Percentiles rank a stretch among this genome's conserved stretches.
These are phyloP conservation scores for Dasyurus viverrinus DNA, from an alignment of 2,113 vertebrate species.

Conservation along the genomic window DNA sequence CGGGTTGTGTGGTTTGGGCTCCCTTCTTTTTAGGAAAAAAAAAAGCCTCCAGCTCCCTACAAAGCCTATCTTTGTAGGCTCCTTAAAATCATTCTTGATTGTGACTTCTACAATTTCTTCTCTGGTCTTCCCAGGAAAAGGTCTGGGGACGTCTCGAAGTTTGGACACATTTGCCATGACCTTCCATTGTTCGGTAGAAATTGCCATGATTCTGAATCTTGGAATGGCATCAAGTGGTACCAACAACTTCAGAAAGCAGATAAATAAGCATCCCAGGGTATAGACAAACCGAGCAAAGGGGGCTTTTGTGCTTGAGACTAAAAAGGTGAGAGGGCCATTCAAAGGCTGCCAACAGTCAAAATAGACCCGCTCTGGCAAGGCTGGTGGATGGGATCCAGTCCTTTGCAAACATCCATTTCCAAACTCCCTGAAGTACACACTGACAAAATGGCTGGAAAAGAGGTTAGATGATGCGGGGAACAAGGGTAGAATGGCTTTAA, in stretches of 20 bases:
- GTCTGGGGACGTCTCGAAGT: conserved; percentile 69
- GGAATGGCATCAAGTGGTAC: conserved; percentile 26
- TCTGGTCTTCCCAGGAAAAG: not conserved
- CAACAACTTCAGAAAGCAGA: conserved; percentile 67
- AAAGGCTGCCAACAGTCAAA: conserved; percentile 70
- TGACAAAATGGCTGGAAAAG: conserved; percentile 85
- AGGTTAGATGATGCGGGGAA: conserved; percentile 81
- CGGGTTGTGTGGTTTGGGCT: not conserved
- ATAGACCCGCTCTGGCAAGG: conserved; percentile 69
- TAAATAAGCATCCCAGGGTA: conserved; percentile 69
- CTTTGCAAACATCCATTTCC: conserved; percentile 65
- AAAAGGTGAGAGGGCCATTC: conserved; percentile 76
- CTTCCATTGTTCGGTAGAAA: conserved; percentile 75
- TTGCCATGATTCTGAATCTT: conserved; percentile 64
- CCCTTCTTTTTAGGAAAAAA: conserved; percentile 11
- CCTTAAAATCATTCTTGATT: not conserved
- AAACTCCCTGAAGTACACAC: conserved; percentile 80
- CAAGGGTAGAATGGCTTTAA: conserved; percentile 81
- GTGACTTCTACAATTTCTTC: not conserved
- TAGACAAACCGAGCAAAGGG: conserved; percentile 70
- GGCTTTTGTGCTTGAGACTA: conserved; percentile 71
- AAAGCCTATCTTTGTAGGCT: not conserved
- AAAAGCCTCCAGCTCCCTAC: not conserved
- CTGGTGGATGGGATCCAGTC: conserved; percentile 71
- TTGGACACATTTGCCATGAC: conserved; percentile 70